phyloP scores from a whole-genome alignment of 2,888 invertebrate species.

The Gastrophysa polygoni region DNA sequence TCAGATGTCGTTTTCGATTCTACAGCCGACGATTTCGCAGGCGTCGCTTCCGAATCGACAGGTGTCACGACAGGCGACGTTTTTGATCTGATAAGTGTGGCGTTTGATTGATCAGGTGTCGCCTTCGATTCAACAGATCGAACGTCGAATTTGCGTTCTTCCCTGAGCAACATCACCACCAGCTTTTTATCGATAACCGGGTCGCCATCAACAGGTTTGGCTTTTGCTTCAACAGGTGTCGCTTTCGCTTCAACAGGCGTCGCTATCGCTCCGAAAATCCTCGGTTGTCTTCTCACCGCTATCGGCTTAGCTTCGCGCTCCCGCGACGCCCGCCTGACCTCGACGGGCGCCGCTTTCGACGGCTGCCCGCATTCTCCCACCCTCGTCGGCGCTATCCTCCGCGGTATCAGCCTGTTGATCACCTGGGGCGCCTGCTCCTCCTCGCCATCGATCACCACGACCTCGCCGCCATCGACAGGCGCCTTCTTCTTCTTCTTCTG shows the following conservation, averaged over 20 bases:
- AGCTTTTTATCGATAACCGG: no score
- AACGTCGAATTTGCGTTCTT: no score
- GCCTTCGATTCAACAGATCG: no score
- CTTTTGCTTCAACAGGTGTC: not conserved
- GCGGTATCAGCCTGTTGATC: slow-evolving; percentile 26
- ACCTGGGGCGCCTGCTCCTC: slow-evolving; percentile 16
- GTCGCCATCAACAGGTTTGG: not conserved
- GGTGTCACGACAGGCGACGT: no score
- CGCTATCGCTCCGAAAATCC: slow-evolving; percentile 20
- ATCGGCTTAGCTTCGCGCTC: slow-evolving; percentile 51
- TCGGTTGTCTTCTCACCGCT: slow-evolving; percentile 53
- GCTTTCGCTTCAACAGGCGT: not conserved
- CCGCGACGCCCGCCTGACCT: slow-evolving; percentile 11
- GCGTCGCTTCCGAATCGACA: no score
- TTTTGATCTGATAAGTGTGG: no score
- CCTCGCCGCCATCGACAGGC: not conserved
- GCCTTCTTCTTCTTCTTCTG: slow-evolving; percentile 6
- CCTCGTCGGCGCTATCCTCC: slow-evolving; percentile 14
- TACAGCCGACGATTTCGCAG: no score
- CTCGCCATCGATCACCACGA: not conserved
- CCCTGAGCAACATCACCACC: no score
- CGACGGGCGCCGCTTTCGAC: slow-evolving; percentile 24
- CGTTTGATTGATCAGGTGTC: no score
- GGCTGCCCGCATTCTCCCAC: slow-evolving; percentile 1
- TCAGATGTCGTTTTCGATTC: no score